Evolutionary conservation across 1,140 invertebrate species (phyloP), one percentile per base, ranked within the genome.

Genomic region (Holotrichia oblita): DNA sequence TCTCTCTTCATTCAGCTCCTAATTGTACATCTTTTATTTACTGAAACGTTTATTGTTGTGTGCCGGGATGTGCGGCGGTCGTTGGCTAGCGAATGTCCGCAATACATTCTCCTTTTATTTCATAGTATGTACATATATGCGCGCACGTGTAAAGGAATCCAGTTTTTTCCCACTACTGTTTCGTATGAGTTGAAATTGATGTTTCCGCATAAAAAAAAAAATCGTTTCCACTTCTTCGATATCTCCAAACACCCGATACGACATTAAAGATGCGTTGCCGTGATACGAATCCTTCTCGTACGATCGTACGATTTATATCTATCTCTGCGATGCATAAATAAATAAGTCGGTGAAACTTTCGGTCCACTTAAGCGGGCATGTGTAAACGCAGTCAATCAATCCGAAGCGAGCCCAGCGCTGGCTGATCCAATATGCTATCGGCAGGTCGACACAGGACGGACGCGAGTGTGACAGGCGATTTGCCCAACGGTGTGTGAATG

Each of bases 401-500:
- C 73, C 55, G 78, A 79, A 79, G 34, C 34, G 27, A 34, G 27
- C 27, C 27, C 27, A n/a, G n/a, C 4, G 27, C 27, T 34, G 34
- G 73, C 76, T 77, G 80, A 81, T 81, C 79, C 80, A 78, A 80
- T 81, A 81, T 80, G 80, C 80, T 79, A 79, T 81, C 80, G 77
- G 76, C 79, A 79, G 79, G 79, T 79, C 73, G 80, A 73, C 77
- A 76, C 77, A 76, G 79, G 80, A 79, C 80, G 79, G 79, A 83
- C 82, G 27, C 27, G 81, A 83, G 83, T 84, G 82, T 84, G 83
- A 84, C 82, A 83, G 81, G 82, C 83, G 81, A 85, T 85, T 84
- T 85, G 84, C 80, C 77, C 83, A 85, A 82, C 83, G 83, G 83
- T 78, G 83, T 84, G 84, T 85, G 84, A 85, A 85, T 85, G 84